Conservation (phyloP, 2,113 vertebrate species). For the Catharus bicknelli region DNA sequence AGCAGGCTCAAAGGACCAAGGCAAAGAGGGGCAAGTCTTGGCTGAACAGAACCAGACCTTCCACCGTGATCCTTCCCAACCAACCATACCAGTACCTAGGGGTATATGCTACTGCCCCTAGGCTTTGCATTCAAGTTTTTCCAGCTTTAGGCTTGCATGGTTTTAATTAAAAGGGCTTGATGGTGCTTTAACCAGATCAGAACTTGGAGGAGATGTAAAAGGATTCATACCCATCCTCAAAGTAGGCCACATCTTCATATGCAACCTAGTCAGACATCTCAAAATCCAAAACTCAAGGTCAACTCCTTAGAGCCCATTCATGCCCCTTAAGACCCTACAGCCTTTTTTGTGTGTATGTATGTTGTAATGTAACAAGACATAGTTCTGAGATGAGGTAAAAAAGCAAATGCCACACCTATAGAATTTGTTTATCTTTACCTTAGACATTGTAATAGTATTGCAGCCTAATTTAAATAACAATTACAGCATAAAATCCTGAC, state of each 20-base stretch:
- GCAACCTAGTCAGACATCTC: neutral
- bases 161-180: slow-evolving; percentile 12
- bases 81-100: neutral
- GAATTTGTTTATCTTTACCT: slow-evolving; percentile 10
- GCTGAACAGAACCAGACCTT: neutral
- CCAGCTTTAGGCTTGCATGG: neutral
- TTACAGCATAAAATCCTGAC: neutral
- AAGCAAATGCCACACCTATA: neutral
- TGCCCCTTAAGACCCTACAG: neutral
- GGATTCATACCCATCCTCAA: neutral
- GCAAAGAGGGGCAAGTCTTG: neutral
- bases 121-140: neutral
- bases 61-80: neutral
- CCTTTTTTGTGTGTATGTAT: neutral
- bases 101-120: neutral
- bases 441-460: neutral
- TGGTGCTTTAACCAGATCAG: neutral
- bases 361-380: neutral
- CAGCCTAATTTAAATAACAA: neutral
- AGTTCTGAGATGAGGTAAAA: neutral
- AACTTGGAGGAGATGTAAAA: neutral
- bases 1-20: neutral
- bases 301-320: neutral
- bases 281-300: neutral
- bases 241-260: neutral